A percentile compares a stretch with the other conserved stretches of the same genome.
Conservation (phyloP, 1,140 invertebrate species). For the Vollenhovia emeryi region DNA sequence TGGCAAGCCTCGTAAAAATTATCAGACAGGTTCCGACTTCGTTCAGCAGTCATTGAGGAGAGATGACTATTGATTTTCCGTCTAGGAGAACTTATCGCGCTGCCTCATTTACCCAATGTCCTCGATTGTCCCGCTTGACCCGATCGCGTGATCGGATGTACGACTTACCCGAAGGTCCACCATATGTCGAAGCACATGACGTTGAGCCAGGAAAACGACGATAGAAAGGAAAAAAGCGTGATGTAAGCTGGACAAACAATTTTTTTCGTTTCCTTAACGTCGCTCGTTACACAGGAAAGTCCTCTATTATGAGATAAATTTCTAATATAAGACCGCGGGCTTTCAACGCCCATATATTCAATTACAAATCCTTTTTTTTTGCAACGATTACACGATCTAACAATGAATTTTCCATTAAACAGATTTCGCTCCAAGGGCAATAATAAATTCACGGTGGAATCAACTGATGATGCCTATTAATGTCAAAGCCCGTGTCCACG, state of each 20-base stretch:
- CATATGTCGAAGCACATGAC: slow-evolving; percentile 90
- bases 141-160: neutral
- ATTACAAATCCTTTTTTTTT: no score
- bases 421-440: no score
- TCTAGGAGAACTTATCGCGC: neutral
- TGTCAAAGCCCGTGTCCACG: no score
- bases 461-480: no score
- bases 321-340: no score
- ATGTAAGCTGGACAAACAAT: slow-evolving; percentile 73
- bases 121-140: neutral
- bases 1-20: neutral
- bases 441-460: no score
- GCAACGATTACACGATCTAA: no score
- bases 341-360: no score
- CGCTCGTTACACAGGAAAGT: neutral
- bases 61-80: neutral
- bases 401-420: no score
- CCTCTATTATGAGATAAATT: no score
- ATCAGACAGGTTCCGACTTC: neutral
- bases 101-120: neutral
- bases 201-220: slow-evolving; percentile 90
- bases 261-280: neutral
- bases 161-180: slow-evolving; percentile 86
- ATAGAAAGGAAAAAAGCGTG: slow-evolving; percentile 84
- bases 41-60: neutral